These are phyloP conservation scores for Oreochromis aureus DNA, from an alignment of 2,113 vertebrate genomes.

Conservation along the genomic window DNA sequence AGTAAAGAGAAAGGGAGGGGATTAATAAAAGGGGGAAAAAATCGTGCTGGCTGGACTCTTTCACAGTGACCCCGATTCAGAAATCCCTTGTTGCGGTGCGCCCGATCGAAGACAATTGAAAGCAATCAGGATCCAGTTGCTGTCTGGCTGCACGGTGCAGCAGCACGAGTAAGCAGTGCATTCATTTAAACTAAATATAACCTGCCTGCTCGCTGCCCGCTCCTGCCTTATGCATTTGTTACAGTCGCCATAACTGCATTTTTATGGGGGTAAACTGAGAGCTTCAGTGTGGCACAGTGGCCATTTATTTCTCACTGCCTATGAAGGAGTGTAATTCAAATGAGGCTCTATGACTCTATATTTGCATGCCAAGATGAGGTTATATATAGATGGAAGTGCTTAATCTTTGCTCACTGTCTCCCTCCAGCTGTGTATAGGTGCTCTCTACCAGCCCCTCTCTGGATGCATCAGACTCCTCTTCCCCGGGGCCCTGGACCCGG, in stretches of 20 bases:
- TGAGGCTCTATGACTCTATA: not conserved
- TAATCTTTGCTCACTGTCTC: not conserved
- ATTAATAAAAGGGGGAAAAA: not conserved
- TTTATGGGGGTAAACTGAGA: conserved; percentile 6
- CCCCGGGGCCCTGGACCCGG: conserved; percentile 69
- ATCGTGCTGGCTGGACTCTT: conserved; percentile 33
- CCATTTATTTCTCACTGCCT: conserved; percentile 1
- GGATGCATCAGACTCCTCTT: conserved; percentile 68
- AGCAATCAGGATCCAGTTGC: conserved; percentile 67
- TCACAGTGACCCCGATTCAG: conserved; percentile 63
- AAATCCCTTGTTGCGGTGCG: conserved; percentile 51
- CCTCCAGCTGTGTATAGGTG: conserved; percentile 63
- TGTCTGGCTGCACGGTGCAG: conserved; percentile 47
- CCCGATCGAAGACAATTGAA: conserved; percentile 67
- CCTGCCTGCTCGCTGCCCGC: not conserved
- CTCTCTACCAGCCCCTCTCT: conserved; percentile 68
- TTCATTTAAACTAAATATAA: conserved; percentile 48
- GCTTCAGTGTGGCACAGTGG: not conserved
- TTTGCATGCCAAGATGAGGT: not conserved
- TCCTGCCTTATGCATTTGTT: conserved; percentile 27
- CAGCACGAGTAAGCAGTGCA: conserved; percentile 4
- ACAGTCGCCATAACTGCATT: conserved; percentile 17
- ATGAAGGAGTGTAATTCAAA: not conserved
- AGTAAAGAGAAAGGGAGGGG: not conserved
- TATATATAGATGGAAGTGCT: not conserved